Evolutionary conservation across 2,888 invertebrate genomes (phyloP), one percentile per base, ranked within the genome.

Genomic region (Eustalomyia histrio): DNA sequence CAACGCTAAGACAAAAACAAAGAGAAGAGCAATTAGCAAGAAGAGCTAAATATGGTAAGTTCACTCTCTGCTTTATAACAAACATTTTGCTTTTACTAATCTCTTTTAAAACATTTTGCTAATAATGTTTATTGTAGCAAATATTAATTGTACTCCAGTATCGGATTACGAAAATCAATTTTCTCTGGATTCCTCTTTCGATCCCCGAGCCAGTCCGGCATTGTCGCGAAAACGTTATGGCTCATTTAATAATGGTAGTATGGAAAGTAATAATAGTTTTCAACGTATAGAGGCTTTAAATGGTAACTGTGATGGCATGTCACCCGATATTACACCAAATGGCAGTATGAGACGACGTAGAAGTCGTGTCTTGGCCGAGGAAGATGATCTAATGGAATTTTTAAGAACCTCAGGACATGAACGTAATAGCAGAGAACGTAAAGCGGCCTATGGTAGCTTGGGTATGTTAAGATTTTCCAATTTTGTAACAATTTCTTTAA

Each of bases 351-450:
- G 97, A 18, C 92, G 97, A 43, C 92, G 97, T 57, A 92, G 96
- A 85, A 95, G 97, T 87, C 93, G 96, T 35, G 94, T 96, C 17
- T 94, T 96, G 0, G 94, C 94, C 5, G 96, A 95, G 87, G 95
- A 95, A 86, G 95, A 97, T 87, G 97, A 97, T 85, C 90, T 97
- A n/a, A 94, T 97, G 94, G 96, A 96, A 88, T 97, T 96, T 88
- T 91, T 97, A 68, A 91, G 96, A 72, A 94, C 96, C 6, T 95
- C 95, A 64, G 95, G 95, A 0, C 95, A 95, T 74, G 94, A 94
- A 80, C 95, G 93, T 80, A 91, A 93, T 12, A 92, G 91, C 78
- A 91, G 96, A 52, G 97, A 96, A 87, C 91, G 97, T 61, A 95
- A 95, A 87, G 88, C 88, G 8, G 86, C 87, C 24, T 96, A 96